Base-by-base conservation (phyloP, 2,797 vertebrate species). In the Schizopygopsis pylzovi region DNA sequence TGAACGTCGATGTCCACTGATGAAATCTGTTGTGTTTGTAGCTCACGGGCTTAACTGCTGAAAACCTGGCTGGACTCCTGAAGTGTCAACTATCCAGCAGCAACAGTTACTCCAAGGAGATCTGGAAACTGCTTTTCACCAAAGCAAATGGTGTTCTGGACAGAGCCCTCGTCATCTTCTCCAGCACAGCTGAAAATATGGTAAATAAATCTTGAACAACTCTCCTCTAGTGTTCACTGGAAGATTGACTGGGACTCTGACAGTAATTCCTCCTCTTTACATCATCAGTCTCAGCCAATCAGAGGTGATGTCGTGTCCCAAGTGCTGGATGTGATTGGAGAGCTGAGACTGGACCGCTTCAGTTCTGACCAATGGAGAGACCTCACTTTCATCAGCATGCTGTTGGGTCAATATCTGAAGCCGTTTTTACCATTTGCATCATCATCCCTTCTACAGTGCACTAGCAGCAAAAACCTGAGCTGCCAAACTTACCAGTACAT, bases 81-180 rank as follows among this genome's bases (percentile, higher is more conserved):
- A 87, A 72, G 65, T 95, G 95, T 80, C 28, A 93, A 78, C 90
- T 95, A 81, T 85, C 91, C 6, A 89, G 91, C 56, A 90, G 91
- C 86, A 92, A 78, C 90, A 87, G 77, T 68, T 83, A 80, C 73
- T 94, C 94, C 79, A 91, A 8, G 16, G 79, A 88, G 15, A 83
- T 93, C 45, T 95, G 94, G 94, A 95, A 95, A 90, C 52, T 93
- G 85, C 85, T 95, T 81, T 91, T 95, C 79, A 93, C 86, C 0
- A 91, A 92, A 65, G 52, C 90, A 1, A 90, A 90, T 39, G 0
- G 0, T 1, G 49, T 93, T 76, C 68, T 95, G 88, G 89, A 94
- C 28, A 83, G 89, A 8, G 93, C 94, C 13, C 89, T 95, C 88
- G 89, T 91, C 87, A 86, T 92, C 4, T 73, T 95, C 80, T 89